Evolutionary conservation across 2,113 vertebrate genomes (phyloP).

Genomic region (Eulemur macaco): DNA sequence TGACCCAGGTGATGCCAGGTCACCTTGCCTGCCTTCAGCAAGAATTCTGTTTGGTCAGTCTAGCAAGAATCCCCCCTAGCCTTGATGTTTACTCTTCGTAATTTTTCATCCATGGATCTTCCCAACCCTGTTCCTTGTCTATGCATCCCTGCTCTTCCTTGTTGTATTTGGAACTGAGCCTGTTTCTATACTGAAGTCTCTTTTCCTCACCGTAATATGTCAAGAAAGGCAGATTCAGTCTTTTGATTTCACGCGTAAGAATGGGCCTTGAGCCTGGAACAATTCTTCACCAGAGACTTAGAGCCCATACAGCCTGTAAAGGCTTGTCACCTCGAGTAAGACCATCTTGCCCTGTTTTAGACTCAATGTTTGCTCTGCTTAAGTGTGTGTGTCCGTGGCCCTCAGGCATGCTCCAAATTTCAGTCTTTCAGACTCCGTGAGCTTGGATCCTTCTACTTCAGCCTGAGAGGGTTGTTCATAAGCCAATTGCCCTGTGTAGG

Average conservation of each 20-base stretch:
- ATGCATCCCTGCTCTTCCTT: not conserved
- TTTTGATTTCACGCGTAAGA: accelerated
- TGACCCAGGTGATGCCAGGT: too few species aligned
- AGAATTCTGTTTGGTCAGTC: not conserved
- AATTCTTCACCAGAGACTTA: not conserved
- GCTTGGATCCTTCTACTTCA: not conserved
- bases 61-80: not conserved
- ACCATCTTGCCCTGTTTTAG: not conserved
- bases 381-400: too few species aligned
- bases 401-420: not conserved
- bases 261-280: not conserved
- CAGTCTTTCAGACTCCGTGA: not conserved
- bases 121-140: not conserved
- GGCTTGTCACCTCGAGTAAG: not conserved
- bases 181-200: not conserved
- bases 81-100: not conserved
- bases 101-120: not conserved
- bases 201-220: not conserved
- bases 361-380: not conserved
- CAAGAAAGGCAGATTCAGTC: too few species aligned
- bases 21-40: not conserved
- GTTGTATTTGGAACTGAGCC: not conserved
- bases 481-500: accelerated
- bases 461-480: accelerated
- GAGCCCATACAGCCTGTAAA: accelerated